A percentile compares a stretch with the other conserved stretches of the same genome.
These are phyloP conservation scores for Cossypha dichroa DNA, from an alignment of 2,797 vertebrate species.

Conservation along the genomic window DNA sequence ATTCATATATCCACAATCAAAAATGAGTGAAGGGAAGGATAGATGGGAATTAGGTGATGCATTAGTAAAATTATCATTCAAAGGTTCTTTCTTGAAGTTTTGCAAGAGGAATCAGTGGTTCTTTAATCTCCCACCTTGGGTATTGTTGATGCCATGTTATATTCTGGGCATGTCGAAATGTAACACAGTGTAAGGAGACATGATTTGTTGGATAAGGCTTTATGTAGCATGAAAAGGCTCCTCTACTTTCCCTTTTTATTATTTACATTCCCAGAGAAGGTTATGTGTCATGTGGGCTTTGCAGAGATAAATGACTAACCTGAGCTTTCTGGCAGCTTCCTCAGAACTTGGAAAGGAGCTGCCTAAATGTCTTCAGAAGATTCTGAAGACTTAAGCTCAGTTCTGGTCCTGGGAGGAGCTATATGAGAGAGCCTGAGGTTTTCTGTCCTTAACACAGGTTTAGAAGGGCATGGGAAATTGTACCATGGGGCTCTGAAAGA, in stretches of 20 bases:
- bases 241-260: conserved; percentile 14
- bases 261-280: conserved; percentile 50
- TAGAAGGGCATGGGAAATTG: background rate
- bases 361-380: background rate
- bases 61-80: conserved; percentile 15
- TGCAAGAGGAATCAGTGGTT: background rate
- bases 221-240: conserved; percentile 34
- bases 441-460: background rate
- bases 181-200: background rate
- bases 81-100: conserved; percentile 1
- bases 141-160: background rate
- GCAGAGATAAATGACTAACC: background rate
- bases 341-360: background rate
- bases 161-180: conserved; percentile 4
- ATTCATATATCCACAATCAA: background rate
- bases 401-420: background rate
- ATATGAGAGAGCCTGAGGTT: background rate
- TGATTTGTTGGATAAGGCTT: conserved; percentile 24
- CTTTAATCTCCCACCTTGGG: conserved; percentile 30
- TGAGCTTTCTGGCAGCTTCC: conserved; percentile 13
- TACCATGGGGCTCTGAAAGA: accelerated
- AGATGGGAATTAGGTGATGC: background rate
- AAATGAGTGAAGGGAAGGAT: background rate
- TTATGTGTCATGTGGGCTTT: conserved; percentile 6
- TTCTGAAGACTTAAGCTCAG: background rate